Percentiles rank a stretch among this genome's conserved stretches.
Evolutionary conservation across 2,797 vertebrate genomes (phyloP).

Genomic region (Sebastes diploproa): DNA sequence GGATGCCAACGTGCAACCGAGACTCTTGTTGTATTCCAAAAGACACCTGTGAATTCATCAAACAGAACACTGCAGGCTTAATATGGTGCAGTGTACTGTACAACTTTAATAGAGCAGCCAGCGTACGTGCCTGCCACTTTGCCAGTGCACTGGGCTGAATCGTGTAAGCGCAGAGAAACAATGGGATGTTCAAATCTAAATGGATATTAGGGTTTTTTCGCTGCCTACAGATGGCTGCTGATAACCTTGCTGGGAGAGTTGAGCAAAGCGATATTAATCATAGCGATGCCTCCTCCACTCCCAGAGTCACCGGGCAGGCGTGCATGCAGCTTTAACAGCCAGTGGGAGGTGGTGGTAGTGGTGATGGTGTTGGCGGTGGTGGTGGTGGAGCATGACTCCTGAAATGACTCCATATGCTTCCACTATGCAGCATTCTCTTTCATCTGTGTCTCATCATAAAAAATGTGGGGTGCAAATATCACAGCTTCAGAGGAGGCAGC

Average conservation of each 20-base stretch:
- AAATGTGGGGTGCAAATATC: constrained; percentile 30
- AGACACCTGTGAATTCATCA: constrained; percentile 11
- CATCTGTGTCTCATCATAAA: constrained; percentile 42
- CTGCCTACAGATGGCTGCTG: constrained; percentile 60
- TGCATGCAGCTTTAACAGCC: constrained; percentile 51
- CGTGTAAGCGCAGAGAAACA: constrained; percentile 41
- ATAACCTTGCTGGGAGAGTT: constrained; percentile 63
- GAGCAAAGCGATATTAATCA: constrained; percentile 66
- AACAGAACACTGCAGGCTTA: background rate
- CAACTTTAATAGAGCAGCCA: constrained; percentile 14
- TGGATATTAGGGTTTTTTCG: constrained; percentile 34
- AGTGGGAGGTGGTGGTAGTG: constrained; percentile 20
- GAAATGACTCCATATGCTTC: constrained; percentile 59
- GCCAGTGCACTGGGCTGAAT: constrained; percentile 35
- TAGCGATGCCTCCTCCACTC: constrained; percentile 42
- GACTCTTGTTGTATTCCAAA: background rate
- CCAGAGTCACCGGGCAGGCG: constrained; percentile 34
- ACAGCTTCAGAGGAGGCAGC: constrained; percentile 34
- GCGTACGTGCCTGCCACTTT: constrained; percentile 21
- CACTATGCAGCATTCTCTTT: constrained; percentile 53
- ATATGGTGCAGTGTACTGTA: background rate
- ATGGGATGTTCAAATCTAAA: constrained; percentile 46
- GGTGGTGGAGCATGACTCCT: constrained; percentile 25
- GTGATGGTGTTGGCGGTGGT: constrained; percentile 12
- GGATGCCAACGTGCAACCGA: constrained; percentile 1